Conservation (phyloP, 2,888 invertebrate species). For the Dryococelus australis region DNA sequence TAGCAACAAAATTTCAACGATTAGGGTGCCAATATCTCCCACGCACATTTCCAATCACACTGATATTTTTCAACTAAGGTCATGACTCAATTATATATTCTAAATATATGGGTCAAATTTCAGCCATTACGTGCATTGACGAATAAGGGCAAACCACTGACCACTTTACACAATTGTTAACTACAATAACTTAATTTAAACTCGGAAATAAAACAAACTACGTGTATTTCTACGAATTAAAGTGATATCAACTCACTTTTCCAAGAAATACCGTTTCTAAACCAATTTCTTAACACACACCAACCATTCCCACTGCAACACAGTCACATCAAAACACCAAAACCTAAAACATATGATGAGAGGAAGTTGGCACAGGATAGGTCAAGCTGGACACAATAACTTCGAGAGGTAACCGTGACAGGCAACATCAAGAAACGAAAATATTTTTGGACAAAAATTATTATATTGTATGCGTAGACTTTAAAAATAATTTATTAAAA, state of each 20-base stretch:
- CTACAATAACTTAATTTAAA: not conserved
- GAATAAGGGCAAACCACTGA: constrained; percentile 39
- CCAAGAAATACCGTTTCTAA: not conserved
- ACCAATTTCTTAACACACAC: not conserved
- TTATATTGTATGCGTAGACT: too few species aligned
- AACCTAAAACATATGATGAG: not conserved
- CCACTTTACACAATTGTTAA: not conserved
- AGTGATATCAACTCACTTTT: not conserved
- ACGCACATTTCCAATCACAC: not conserved
- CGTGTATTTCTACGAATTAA: not conserved
- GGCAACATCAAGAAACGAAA: not conserved
- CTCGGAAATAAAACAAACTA: not conserved
- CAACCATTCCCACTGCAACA: constrained; percentile 1
- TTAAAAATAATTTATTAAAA: too few species aligned
- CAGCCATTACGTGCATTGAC: constrained; percentile 56
- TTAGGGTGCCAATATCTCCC: not conserved
- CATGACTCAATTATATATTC: not conserved
- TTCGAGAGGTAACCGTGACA: not conserved
- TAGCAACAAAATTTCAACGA: not conserved
- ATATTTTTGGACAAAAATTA: too few species aligned
- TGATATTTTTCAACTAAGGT: not conserved
- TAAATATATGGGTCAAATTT: constrained; percentile 60
- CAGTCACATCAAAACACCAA: constrained; percentile 16
- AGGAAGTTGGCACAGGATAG: not conserved
- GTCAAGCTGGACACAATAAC: not conserved